phyloP scores from a whole-genome alignment of 2,888 invertebrate species.

The Drosophila rubida region DNA sequence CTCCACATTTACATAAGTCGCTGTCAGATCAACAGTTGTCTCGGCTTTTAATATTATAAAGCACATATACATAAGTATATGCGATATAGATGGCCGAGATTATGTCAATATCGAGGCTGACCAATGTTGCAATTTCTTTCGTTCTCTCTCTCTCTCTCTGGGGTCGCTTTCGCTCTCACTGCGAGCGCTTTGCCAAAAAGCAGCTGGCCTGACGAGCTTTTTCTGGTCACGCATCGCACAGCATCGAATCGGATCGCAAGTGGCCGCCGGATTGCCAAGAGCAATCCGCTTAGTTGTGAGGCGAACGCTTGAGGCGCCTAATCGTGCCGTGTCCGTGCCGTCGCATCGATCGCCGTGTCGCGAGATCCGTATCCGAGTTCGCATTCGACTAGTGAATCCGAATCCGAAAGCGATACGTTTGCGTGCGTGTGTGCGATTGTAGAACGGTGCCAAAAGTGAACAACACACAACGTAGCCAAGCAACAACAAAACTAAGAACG shows the following conservation, averaged over 20 bases:
- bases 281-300: constrained; percentile 56
- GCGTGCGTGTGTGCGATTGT: constrained; percentile 56
- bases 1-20: constrained; percentile 42
- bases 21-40: constrained; percentile 58
- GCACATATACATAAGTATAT: constrained; percentile 5
- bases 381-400: constrained; percentile 47
- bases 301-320: constrained; percentile 63
- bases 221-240: constrained; percentile 56
- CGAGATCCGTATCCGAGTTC: constrained; percentile 58
- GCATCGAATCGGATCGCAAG: constrained; percentile 28
- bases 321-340: constrained; percentile 29
- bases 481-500: constrained; percentile 7
- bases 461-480: background rate
- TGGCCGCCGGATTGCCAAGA: constrained; percentile 24
- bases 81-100: constrained; percentile 30
- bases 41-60: constrained; percentile 27
- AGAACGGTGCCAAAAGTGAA: constrained; percentile 57
- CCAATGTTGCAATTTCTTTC: constrained; percentile 50
- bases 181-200: constrained; percentile 48
- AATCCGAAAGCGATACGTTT: constrained; percentile 55
- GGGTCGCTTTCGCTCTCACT: constrained; percentile 1
- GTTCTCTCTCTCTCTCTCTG: background rate
- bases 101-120: constrained; percentile 56
- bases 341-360: constrained; percentile 34
- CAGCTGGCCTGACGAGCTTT: constrained; percentile 57